phyloP scores from a whole-genome alignment of 2,113 vertebrate genomes.

The Calypte anna region DNA sequence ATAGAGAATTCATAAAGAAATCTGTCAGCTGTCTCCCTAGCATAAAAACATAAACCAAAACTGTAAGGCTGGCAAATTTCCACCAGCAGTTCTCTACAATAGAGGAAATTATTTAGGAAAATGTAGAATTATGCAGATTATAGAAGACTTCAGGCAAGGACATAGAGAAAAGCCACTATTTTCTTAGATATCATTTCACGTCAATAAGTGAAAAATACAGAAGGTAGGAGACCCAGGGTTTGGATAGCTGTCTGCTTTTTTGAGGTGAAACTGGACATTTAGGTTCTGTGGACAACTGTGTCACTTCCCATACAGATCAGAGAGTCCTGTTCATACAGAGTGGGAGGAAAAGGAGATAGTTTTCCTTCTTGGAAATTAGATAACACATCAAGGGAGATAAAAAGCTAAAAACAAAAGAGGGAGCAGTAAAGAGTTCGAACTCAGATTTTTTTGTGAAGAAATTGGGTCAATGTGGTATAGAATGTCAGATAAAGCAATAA shows the following conservation, averaged over 20 bases:
- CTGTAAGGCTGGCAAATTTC: conserved; percentile 19
- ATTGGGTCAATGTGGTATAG: background rate
- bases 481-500: background rate
- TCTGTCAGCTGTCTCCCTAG: conserved; percentile 27
- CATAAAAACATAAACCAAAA: conserved; percentile 18
- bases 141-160: background rate
- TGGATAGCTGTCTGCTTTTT: background rate
- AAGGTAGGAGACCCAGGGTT: background rate
- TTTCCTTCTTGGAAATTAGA: background rate
- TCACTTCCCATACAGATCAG: background rate
- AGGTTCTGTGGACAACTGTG: background rate
- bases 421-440: background rate
- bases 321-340: background rate
- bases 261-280: background rate
- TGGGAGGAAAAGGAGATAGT: background rate
- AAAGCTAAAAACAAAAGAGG: background rate
- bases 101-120: conserved; percentile 28
- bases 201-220: background rate
- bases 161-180: background rate
- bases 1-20: conserved; percentile 27
- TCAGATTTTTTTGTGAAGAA: background rate
- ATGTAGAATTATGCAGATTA: background rate
- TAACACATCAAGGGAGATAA: background rate
- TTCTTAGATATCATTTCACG: background rate
- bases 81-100: background rate